Percentiles rank a stretch among this genome's conserved stretches.
These are phyloP conservation scores for Poicephalus meyeri DNA, from an alignment of 2,113 vertebrate species.

Conservation along the genomic window DNA sequence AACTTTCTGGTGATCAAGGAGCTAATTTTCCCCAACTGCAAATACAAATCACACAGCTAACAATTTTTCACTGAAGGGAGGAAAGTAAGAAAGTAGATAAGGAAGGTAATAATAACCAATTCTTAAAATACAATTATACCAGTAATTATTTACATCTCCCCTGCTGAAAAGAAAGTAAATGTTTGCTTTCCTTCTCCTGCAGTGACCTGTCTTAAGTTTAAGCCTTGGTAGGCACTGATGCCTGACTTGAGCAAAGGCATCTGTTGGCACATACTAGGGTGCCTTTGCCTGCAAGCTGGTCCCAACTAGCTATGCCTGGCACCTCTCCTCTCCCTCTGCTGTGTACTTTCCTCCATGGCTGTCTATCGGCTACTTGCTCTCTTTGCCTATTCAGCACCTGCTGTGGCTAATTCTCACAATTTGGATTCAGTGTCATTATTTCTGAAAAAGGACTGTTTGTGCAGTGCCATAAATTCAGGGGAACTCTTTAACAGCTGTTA, in stretches of 20 bases:
- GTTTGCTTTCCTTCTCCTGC: neutral
- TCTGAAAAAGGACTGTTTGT: neutral
- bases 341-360: neutral
- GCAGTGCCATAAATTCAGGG: neutral
- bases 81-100: neutral
- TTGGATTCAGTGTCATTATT: neutral
- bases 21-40: neutral
- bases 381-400: neutral
- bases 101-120: neutral
- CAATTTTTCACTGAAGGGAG: neutral
- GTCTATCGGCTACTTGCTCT: accelerated
- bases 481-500: neutral
- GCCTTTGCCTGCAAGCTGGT: neutral
- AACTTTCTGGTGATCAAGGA: neutral
- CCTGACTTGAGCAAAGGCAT: neutral
- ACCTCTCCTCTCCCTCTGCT: neutral
- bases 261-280: neutral
- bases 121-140: neutral
- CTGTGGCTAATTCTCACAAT: neutral
- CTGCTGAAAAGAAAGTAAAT: neutral
- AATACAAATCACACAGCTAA: neutral
- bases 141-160: neutral
- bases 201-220: neutral
- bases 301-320: neutral
- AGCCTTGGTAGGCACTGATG: neutral